Evolutionary conservation across 2,113 vertebrate genomes (phyloP), one percentile per base, ranked within the genome.

Genomic region (Lophotis ruficrista): DNA sequence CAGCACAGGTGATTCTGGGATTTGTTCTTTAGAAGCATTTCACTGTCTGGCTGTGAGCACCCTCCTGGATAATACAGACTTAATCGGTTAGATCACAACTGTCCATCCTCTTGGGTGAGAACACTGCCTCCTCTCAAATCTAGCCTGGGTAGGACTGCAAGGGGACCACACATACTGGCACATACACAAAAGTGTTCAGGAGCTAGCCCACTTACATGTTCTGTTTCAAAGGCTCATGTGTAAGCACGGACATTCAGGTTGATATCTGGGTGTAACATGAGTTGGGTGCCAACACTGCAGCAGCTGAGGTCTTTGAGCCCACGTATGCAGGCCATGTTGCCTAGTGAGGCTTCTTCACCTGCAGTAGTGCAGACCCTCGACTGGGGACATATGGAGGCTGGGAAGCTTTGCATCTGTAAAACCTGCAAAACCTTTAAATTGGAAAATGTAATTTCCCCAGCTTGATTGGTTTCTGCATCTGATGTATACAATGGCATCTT

Each of bases 401-500:
- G 43, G 23, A 77, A 82, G 20, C 35, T 83, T 60, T 1, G 0
- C 24, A 60, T 37, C 38, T 85, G 53, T 43, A 43, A 43, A 43
- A 43, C 41, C 41, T 43, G 14, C 53, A 91, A 62, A 73, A 51
- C 6, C 18, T 82, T 88, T 73, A 70, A 24, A 82, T 54, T 2
- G 3, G 37, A 87, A 81, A 78, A 33, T 38, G 17, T 58, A 61
- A 79, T 71, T 90, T 81, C 69, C 71, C 47, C 76, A 60, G 86
- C 69, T 80, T 23, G 33, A 92, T 47, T 65, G 60, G 45, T 53
- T 94, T 75, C 79, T 89, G 95, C 76, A 82, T 90, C 88, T 95
- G 22, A 48, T 68, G 70, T 66, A 83, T 80, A 92, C 53, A 96
- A 87, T 57, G 66, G 54, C 90, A 91, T 90, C 56, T 94, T 94